Base-by-base conservation (phyloP, 2,888 invertebrate genomes). In the Drosophila mimetica region DNA sequence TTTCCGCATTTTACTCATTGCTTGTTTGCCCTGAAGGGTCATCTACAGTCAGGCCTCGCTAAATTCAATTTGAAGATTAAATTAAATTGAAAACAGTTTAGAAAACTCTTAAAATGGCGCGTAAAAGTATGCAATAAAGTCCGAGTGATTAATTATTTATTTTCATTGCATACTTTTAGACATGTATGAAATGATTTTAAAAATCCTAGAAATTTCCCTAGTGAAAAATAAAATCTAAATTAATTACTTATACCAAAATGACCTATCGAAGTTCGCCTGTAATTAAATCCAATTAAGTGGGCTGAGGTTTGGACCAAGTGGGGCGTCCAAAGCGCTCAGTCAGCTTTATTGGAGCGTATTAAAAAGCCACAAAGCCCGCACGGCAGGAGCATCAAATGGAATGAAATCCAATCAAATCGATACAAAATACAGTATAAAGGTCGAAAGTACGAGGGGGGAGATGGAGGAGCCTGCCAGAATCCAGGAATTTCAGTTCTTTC, bases 371-470 rank as follows among this genome's bases (percentile, higher is more conserved):
- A 84, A 88, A 73, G 66, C 71, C 64, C 61, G 51, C 51, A 71
- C 71, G 37, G 53, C 59, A 51, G 53, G 36, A 39, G 42, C 72
- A 50, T 72, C 52, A 53, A 72, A 72, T 63, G 70, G 55, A 73
- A 81, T 73, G 61, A 71, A 88, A 79, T 85, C 89, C 86, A 85
- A 86, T 86, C 85, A 87, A 86, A 86, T 86, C 85, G 86, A 86
- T 86, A 86, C 86, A 85, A 71, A 63, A 63, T 70, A 67, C 67
- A 63, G 65, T 59, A 55, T n/a, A 39, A 44, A 48, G 66, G 34
- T 44, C 39, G 2, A 32, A 14, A 18, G 14, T n/a, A 39, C 22
- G 8, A 7, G 37, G 30, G 37, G 34, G 18, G 50, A 28, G 37
- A n/a, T 18, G 34, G 44, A n/a, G 32, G 44, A 16, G 55, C 16